These are phyloP conservation scores for Etia nguti DNA, from an alignment of 2,113 vertebrate species.

Conservation along the genomic window DNA sequence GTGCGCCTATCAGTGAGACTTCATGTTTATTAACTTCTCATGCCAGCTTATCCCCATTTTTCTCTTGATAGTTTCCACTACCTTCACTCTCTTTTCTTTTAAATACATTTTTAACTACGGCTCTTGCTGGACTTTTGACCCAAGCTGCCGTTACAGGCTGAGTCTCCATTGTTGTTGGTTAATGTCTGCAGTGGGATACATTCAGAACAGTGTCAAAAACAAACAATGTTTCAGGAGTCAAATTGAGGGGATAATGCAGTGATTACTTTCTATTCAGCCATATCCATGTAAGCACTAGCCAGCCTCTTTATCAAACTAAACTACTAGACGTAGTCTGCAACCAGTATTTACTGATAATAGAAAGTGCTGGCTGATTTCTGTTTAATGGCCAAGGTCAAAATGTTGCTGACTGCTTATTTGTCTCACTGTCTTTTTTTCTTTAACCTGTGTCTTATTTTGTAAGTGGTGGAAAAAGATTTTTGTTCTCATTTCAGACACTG, in stretches of 20 bases:
- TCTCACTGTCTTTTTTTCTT: neutral
- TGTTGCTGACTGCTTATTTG: neutral
- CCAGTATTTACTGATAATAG: constrained; percentile 10
- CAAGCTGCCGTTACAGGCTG: neutral
- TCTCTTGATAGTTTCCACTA: neutral
- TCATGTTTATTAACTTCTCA: neutral
- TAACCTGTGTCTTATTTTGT: neutral
- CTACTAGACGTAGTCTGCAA: neutral
- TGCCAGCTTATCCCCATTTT: neutral
- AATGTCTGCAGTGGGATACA: neutral
- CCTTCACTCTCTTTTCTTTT: neutral
- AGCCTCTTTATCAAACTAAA: constrained; percentile 3
- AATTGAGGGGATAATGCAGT: constrained; percentile 35
- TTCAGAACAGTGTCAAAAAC: constrained; percentile 23
- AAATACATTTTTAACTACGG: neutral
- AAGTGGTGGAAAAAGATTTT: neutral
- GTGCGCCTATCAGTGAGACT: neutral
- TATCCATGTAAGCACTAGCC: neutral
- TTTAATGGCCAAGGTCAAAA: neutral
- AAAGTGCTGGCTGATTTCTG: neutral
- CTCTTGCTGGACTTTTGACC: neutral
- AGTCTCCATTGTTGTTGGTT: neutral
- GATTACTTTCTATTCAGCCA: constrained; percentile 1
- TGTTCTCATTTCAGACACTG: neutral
- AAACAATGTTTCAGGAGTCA: constrained; percentile 36